Base-by-base conservation (phyloP, 2,888 invertebrate genomes). In the Herminia tarsipennalis region DNA sequence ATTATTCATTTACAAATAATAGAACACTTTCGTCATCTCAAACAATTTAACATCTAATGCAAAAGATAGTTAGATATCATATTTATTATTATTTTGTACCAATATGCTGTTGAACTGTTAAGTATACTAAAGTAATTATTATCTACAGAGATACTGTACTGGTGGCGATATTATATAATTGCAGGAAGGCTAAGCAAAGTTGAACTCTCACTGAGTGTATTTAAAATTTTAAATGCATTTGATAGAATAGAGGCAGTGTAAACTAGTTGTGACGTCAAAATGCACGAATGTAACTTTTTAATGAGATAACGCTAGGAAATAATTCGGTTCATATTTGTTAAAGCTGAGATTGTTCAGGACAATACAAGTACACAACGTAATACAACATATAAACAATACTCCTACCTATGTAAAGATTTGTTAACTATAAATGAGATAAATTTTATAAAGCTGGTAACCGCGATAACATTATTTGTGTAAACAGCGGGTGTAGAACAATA, bases 41-140 rank as follows among this genome's bases (percentile, higher is more conserved):
- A 57, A 69, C 51, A 49, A 39, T 51, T 67, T 56, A n/a, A 64
- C 37, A 57, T 55, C 44, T 58, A 46, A 58, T 56, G 53, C 56
- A 51, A 55, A 57, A 42, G 42, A 57, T 50, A 42, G 42, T 56
- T 50, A 52, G 30, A 43, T 22, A 39, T 49, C 27, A 17, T 46
- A 54, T 65, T 53, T 50, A 58, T 62, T 55, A 68, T 49, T 62
- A 66, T 56, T 68, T 70, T 69, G 68, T 70, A 69, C 68, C 63
- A 60, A 56, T 58, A 43, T 58, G 56, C 53, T 55, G 60, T 63
- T 57, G 51, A 53, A 68, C 56, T 58, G 55, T 47, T 48, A 20
- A 43, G 49, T 47, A n/a, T n/a, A n/a, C n/a, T 50, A 36, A 46
- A 47, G 44, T 44, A 52, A 47, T 42, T 56, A 25, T 42, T 28